phyloP scores from a whole-genome alignment of 2,888 invertebrate species.

The Dryobota labecula region DNA sequence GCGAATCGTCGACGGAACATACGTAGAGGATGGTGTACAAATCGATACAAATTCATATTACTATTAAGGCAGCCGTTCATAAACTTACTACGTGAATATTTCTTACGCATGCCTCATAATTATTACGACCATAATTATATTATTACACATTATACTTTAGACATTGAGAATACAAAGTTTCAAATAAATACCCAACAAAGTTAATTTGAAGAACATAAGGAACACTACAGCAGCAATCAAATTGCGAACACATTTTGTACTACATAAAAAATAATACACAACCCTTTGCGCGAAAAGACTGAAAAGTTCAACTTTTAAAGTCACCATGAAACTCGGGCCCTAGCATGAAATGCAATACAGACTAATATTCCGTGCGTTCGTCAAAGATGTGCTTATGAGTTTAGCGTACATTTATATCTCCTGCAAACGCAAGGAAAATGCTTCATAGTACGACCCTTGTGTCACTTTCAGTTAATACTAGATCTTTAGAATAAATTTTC shows the following conservation, averaged over 20 bases:
- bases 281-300: conserved; percentile 90
- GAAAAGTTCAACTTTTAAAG: conserved; percentile 89
- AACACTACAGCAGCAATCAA: conserved; percentile 90
- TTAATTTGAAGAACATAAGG: conserved; percentile 88
- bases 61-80: conserved; percentile 86
- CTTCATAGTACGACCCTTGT: conserved; percentile 77
- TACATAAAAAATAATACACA: conserved; percentile 91
- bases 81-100: conserved; percentile 79
- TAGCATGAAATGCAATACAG: conserved; percentile 68
- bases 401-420: conserved; percentile 51
- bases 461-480: conserved; percentile 88
- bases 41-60: conserved; percentile 78
- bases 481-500: conserved; percentile 88
- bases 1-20: conserved; percentile 72
- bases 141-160: conserved; percentile 73
- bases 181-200: conserved; percentile 87
- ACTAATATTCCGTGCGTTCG: conserved; percentile 64
- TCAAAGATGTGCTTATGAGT: conserved; percentile 57
- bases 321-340: conserved; percentile 80
- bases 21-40: conserved; percentile 79
- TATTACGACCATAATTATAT: conserved; percentile 77
- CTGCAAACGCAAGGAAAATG: conserved; percentile 64
- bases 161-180: conserved; percentile 83
- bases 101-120: conserved; percentile 79
- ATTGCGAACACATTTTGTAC: conserved; percentile 91